Conservation (phyloP, 2,888 invertebrate species). For the Andrena praecox region DNA sequence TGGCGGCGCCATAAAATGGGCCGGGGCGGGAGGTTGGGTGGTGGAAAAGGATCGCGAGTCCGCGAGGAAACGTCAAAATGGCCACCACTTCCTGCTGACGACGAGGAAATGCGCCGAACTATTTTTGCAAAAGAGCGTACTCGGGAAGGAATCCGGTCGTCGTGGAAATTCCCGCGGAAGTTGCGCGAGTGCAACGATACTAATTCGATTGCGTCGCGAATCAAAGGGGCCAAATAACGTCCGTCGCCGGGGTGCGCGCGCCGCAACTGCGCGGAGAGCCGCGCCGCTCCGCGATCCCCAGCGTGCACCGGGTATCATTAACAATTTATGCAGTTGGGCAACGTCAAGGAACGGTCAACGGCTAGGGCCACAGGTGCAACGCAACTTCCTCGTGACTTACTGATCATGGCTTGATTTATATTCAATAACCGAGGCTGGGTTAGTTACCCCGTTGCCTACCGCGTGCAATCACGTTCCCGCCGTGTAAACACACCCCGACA, state of each 20-base stretch:
- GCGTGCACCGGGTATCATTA: constrained; percentile 4
- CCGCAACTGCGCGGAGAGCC: background rate
- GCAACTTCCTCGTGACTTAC: constrained; percentile 72
- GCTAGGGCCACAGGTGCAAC: constrained; percentile 44
- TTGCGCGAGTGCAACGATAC: no score
- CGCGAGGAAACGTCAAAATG: no score
- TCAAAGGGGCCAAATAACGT: no score
- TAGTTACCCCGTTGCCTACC: constrained; percentile 65
- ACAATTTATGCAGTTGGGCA: constrained; percentile 31
- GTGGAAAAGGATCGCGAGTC: background rate
- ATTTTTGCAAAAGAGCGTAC: no score
- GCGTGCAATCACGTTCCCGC: constrained; percentile 70
- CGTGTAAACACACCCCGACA: constrained; percentile 60
- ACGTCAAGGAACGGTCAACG: constrained; percentile 40
- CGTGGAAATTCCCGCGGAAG: no score
- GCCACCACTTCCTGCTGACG: no score
- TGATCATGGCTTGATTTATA: constrained; percentile 76
- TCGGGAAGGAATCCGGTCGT: no score
- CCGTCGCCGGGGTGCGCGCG: background rate
- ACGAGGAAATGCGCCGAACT: no score
- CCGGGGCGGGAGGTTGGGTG: background rate
- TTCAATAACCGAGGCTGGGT: constrained; percentile 75
- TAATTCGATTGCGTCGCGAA: no score
- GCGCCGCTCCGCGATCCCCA: background rate
- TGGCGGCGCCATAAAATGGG: constrained; percentile 47